Evolutionary conservation across 2,888 invertebrate species (phyloP), one percentile per base, ranked within the genome.

Genomic region (Trilocha varians): DNA sequence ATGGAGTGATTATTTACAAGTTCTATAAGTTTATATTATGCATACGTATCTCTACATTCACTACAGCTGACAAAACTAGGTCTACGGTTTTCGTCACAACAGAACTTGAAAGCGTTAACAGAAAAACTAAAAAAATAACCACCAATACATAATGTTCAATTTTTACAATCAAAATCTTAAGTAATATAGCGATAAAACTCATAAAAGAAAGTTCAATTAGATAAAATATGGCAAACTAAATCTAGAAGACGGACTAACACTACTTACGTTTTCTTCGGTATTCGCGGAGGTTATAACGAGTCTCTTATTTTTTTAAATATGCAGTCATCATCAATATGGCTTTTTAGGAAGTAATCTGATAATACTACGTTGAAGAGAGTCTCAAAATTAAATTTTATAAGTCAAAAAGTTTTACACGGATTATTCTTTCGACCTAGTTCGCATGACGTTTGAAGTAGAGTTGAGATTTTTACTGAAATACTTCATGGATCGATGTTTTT

Each of bases 151-250:
- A 44, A 44, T 48, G 45, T 66, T 46, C 61, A 53, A 37, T 39
- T n/a, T 46, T 43, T 42, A 40, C 46, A 51, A 52, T 47, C 43
- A 50, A 56, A 60, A 48, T 49, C 50, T 47, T 36, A 42, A 53
- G 51, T 49, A 50, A 60, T 48, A 63, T 49, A 42, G 44, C 53
- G 48, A 49, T 40, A 63, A 61, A 48, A 63, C 50, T 49, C 50
- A 38, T 56, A 65, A 68, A 70, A 65, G 72, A 70, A 71, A 70
- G 71, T 70, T 70, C 57, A 71, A 82, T 70, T 70, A 56, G 63
- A 63, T 62, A 76, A 83, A 84, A 83, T 84, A 84, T 83, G 83
- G 83, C 80, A 82, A 80, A 74, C 65, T 62, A 69, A 65, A 67
- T 49, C 39, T 48, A 61, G n/a, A 59, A 70, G 66, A 65, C 59